Percentiles rank a stretch among this genome's conserved stretches.
phyloP scores from a whole-genome alignment of 2,113 vertebrate genomes.

The Pteronura brasiliensis region DNA sequence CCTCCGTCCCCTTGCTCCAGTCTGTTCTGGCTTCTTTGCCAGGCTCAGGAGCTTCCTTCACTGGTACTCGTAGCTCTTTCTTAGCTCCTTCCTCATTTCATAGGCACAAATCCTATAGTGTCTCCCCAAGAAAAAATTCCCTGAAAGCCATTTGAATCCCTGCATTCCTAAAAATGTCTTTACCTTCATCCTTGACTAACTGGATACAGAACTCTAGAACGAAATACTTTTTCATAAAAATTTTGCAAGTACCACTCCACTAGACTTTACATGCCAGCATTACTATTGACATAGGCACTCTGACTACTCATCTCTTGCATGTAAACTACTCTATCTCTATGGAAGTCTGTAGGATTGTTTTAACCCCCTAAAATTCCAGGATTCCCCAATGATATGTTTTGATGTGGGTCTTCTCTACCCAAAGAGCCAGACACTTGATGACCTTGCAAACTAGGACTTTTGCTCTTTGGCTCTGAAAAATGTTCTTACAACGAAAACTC shows the following conservation, averaged over 20 bases:
- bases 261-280: neutral
- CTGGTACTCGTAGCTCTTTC: neutral
- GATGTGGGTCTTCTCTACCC: neutral
- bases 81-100: neutral
- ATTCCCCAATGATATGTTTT: neutral
- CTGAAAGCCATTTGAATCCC: neutral
- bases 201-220: neutral
- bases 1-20: neutral
- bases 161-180: neutral
- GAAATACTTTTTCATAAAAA: neutral
- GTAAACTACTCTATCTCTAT: neutral
- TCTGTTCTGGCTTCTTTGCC: neutral
- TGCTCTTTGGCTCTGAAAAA: neutral
- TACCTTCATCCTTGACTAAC: neutral
- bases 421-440: neutral
- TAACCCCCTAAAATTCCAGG: neutral
- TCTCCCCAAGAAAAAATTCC: neutral
- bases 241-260: neutral
- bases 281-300: neutral
- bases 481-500: neutral
- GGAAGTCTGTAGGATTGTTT: neutral
- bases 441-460: neutral
- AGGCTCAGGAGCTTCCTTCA: neutral
- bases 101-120: neutral
- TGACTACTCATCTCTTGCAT: neutral